phyloP scores from a whole-genome alignment of 2,113 vertebrate species.

The Eurystomus gularis region DNA sequence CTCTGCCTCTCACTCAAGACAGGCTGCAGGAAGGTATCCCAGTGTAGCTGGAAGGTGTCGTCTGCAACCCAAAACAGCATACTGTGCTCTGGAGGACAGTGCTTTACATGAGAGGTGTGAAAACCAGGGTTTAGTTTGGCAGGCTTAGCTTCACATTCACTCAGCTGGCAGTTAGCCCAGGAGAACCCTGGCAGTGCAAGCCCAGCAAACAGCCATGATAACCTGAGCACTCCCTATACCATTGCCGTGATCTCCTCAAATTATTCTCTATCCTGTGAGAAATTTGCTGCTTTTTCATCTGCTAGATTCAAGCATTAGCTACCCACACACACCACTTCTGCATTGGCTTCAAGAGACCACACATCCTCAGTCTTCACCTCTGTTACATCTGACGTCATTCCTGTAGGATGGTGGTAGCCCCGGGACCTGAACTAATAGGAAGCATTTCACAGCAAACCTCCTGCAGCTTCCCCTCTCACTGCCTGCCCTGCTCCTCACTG shows the following conservation, averaged over 20 bases:
- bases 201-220: fast-evolving
- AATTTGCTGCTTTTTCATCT: not conserved
- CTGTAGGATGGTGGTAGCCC: fast-evolving
- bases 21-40: not conserved
- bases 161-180: not conserved
- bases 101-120: fast-evolving
- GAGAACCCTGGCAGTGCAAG: not conserved
- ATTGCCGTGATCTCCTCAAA: not conserved
- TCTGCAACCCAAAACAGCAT: not conserved
- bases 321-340: not conserved
- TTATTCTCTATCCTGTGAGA: not conserved
- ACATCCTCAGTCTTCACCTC: not conserved
- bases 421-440: not conserved
- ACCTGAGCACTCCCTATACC: not conserved
- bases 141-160: fast-evolving
- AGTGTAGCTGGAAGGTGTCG: not conserved
- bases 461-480: not conserved
- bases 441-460: not conserved
- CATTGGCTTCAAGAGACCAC: fast-evolving
- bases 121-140: fast-evolving
- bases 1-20: not conserved
- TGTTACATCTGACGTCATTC: not conserved
- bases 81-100: not conserved
- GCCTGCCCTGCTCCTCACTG: not conserved
- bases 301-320: not conserved